A percentile compares a stretch with the other conserved stretches of the same genome.
Evolutionary conservation across 2,113 vertebrate genomes (phyloP).

Genomic region (Epinephelus lanceolatus): DNA sequence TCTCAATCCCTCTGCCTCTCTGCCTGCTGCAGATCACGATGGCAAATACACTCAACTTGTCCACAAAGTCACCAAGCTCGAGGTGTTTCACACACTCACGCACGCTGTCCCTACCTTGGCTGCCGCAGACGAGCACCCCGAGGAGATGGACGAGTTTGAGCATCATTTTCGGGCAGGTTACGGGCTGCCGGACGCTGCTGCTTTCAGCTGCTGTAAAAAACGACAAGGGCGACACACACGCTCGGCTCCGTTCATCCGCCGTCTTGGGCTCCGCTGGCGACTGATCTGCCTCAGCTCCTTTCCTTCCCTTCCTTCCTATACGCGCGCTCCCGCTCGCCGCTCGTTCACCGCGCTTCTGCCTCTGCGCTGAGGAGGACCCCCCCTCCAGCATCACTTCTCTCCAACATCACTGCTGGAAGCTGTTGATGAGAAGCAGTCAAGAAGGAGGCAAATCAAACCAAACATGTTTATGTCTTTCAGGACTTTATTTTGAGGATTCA

Average conservation of each 20-base stretch:
- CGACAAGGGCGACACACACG: conserved; percentile 55
- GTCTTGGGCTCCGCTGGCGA: conserved; percentile 76
- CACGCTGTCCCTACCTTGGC: conserved; percentile 78
- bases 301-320: conserved; percentile 69
- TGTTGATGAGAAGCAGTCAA: conserved; percentile 9
- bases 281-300: conserved; percentile 66
- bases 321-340: conserved; percentile 72
- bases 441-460: not conserved
- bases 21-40: conserved; percentile 54
- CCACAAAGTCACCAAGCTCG: conserved; percentile 68
- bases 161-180: conserved; percentile 76
- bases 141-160: conserved; percentile 80
- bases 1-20: conserved; percentile 21
- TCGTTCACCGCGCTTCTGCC: conserved; percentile 58
- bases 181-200: conserved; percentile 68
- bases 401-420: conserved; percentile 29
- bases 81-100: not conserved
- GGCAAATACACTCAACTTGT: conserved; percentile 72
- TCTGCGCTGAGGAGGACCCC: conserved; percentile 46
- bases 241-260: conserved; percentile 73
- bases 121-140: conserved; percentile 84
- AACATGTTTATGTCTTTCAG: not conserved
- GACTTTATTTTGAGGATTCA: not conserved
- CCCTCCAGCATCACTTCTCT: conserved; percentile 31
- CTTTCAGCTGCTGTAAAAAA: conserved; percentile 70